Conservation (phyloP, 2,797 vertebrate species). For the Paramormyrops hopkinsi region DNA sequence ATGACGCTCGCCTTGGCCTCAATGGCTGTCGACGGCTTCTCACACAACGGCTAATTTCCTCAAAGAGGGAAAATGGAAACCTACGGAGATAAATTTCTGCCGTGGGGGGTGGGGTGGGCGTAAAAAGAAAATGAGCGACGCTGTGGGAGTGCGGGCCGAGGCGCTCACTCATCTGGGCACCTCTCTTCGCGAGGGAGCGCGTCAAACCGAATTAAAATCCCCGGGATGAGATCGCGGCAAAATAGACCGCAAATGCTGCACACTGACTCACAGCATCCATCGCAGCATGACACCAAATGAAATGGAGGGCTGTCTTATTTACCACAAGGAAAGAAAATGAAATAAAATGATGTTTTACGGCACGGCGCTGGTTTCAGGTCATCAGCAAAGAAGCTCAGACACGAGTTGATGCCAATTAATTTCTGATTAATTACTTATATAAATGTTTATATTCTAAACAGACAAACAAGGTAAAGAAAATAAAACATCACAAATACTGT, state of each 20-base stretch:
- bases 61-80: background rate
- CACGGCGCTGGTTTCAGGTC: background rate
- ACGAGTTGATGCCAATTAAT: background rate
- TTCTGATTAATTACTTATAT: background rate
- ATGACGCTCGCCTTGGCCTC: background rate
- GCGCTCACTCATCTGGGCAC: background rate
- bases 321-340: background rate
- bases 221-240: background rate
- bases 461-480: background rate
- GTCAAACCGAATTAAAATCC: conserved; percentile 5
- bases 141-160: background rate
- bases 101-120: background rate
- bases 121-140: background rate
- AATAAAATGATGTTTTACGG: background rate
- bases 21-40: background rate
- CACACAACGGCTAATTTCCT: background rate
- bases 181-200: background rate
- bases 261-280: background rate
- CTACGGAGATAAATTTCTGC: background rate
- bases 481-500: background rate
- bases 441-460: background rate
- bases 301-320: background rate
- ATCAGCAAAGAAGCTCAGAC: background rate
- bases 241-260: background rate
- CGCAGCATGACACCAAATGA: background rate